These are phyloP conservation scores for Pagetopsis macropterus DNA, from an alignment of 2,797 vertebrate genomes.

Conservation along the genomic window DNA sequence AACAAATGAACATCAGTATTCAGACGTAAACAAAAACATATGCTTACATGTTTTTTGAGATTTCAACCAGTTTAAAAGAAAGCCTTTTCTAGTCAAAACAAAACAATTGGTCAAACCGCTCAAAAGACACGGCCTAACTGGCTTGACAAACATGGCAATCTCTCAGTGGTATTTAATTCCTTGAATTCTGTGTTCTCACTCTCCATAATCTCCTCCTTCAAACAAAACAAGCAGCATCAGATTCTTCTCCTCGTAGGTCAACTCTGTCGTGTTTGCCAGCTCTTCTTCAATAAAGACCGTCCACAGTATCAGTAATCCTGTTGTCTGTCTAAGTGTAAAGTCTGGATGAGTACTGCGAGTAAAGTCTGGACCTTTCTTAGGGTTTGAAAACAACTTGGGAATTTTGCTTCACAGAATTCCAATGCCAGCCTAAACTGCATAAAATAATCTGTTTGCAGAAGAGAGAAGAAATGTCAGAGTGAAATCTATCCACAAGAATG, in stretches of 20 bases:
- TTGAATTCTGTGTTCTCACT: conserved; percentile 86
- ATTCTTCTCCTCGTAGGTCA: conserved; percentile 86
- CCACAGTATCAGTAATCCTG: conserved; percentile 92
- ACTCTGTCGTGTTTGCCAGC: conserved; percentile 89
- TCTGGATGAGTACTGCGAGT: conserved; percentile 89
- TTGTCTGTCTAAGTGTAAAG: conserved; percentile 90
- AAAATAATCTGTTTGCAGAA: conserved; percentile 39
- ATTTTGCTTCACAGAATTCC: conserved; percentile 77
- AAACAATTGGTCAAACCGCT: conserved; percentile 49
- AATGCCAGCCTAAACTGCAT: conserved; percentile 38
- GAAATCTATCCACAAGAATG: conserved; percentile 33
- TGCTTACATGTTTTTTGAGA: conserved; percentile 7
- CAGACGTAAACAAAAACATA: conserved; percentile 28
- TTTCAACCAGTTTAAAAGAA: conserved; percentile 35
- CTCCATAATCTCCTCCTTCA: conserved; percentile 92
- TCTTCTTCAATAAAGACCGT: conserved; percentile 89
- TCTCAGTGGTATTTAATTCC: conserved; percentile 88
- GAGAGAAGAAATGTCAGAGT: conserved; percentile 12
- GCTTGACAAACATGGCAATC: conserved; percentile 56
- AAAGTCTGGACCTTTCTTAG: conserved; percentile 91
- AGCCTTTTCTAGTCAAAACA: conserved; percentile 50
- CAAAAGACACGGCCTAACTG: conserved; percentile 34
- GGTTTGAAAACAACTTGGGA: conserved; percentile 75
- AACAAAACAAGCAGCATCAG: conserved; percentile 93
- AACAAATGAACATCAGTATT: conserved; percentile 62